Evolutionary conservation across 2,113 vertebrate species (phyloP), one percentile per base, ranked within the genome.

Genomic region (Gobius niger): DNA sequence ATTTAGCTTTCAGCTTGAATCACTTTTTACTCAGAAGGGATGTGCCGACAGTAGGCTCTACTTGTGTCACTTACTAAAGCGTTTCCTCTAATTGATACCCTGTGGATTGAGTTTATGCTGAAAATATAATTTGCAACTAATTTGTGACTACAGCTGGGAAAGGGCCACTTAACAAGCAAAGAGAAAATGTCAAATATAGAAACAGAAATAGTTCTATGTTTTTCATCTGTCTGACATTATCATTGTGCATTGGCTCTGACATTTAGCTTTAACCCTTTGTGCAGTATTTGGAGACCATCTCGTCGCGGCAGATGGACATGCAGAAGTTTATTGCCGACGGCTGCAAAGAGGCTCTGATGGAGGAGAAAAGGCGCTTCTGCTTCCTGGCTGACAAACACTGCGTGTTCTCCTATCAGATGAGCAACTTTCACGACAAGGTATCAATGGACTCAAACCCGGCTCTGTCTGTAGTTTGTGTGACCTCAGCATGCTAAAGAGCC

Each of bases 381-480:
- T 99, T 99, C 60, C 91, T 99, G 67, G 97, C 96, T 1, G 98
- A 99, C 92, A 98, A 97, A 73, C 98, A 99, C 88, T 99, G 97
- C 82, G 92, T 90, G 87, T 96, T 98, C 72, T 91, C 95, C 42
- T 92, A 90, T 70, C 93, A 95, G 40, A 92, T 96, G 18, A 86
- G 93, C 72, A 85, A 85, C 77, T 96, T 96, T 71, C 94, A 99
- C 0, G 59, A 91, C 11, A 96, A 96, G 91, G 98, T 98, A 69
- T 87, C 92, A 41, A 4, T 1, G 3, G n/a, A 34, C 7, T 0
- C 18, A 52, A 10, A 41, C 0, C 49, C 18, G 24, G 18, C 5
- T 24, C 9, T 54, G 18, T 24, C 13, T 34, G 24, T 34, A 49
- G 13, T 14, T 13, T 13, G 14, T 49, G 11, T 12, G 47, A 49